A percentile compares a stretch with the other conserved stretches of the same genome.
Conservation (phyloP, 2,113 vertebrate species). For the Tauraco erythrolophus region DNA sequence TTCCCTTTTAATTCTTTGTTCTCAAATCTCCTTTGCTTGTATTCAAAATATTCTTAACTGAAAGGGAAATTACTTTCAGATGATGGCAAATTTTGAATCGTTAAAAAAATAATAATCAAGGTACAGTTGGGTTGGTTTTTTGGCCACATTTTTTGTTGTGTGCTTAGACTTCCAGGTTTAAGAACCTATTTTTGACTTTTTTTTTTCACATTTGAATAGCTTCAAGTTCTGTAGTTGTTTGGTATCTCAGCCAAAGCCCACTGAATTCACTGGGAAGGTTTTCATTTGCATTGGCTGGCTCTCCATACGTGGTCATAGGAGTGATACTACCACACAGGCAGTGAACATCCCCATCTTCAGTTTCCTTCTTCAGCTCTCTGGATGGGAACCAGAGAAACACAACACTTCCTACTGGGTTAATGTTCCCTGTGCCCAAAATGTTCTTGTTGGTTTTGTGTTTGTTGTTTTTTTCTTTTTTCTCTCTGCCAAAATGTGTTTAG, state of each 20-base stretch:
- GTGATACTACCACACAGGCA: no score
- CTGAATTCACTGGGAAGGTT: background rate
- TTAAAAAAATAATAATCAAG: background rate
- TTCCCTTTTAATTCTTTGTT: background rate
- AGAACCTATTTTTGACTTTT: background rate
- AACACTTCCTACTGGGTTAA: background rate
- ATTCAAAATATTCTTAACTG: background rate
- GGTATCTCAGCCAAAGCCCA: background rate
- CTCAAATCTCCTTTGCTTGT: background rate
- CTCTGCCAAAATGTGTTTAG: background rate
- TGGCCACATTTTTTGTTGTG: background rate
- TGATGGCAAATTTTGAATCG: background rate
- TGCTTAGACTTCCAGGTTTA: background rate
- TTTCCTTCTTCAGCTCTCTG: background rate
- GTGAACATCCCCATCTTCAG: background rate
- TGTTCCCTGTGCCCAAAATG: no score
- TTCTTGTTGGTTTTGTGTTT: background rate
- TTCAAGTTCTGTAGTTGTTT: background rate
- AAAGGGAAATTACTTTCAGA: background rate
- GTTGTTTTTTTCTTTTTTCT: no score
- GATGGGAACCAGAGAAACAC: background rate
- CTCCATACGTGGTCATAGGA: accelerated
- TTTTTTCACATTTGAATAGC: background rate
- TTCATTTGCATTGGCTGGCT: background rate
- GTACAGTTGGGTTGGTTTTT: background rate